Evolutionary conservation across 2,888 invertebrate genomes (phyloP).

Genomic region (Sphaerophoria rueppellii): DNA sequence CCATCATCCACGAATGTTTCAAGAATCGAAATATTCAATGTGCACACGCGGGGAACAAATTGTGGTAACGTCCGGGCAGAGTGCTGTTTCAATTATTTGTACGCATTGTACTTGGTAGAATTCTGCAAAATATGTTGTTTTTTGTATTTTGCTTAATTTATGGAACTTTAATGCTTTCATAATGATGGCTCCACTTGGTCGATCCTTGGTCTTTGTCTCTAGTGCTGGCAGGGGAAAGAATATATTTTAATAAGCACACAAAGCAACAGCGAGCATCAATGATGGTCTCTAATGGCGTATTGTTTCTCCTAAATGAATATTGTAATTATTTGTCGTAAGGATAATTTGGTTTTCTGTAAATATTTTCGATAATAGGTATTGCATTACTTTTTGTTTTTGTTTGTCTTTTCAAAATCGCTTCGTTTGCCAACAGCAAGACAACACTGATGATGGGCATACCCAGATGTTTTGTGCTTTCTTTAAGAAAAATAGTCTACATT

Average conservation of each 20-base stretch:
- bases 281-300: neutral
- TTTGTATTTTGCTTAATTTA: constrained; percentile 58
- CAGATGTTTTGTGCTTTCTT: constrained; percentile 50
- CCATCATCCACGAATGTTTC: neutral
- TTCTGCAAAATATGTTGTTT: constrained; percentile 64
- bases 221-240: constrained; percentile 40
- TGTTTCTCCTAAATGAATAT: constrained; percentile 44
- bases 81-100: constrained; percentile 64
- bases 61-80: constrained; percentile 52
- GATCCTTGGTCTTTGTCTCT: neutral
- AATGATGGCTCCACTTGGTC: constrained; percentile 44
- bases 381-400: constrained; percentile 36
- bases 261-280: constrained; percentile 1
- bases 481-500: constrained; percentile 30
- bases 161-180: constrained; percentile 64
- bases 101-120: constrained; percentile 12
- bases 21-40: neutral
- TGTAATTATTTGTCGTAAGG: constrained; percentile 61
- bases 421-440: constrained; percentile 24
- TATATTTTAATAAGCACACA: constrained; percentile 69
- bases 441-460: neutral
- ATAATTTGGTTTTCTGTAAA: constrained; percentile 61
- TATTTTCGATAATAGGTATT: constrained; percentile 53
- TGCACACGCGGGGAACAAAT: constrained; percentile 42
- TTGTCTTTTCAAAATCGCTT: constrained; percentile 58